phyloP scores from a whole-genome alignment of 2,113 vertebrate genomes.

The Carassius gibelio region DNA sequence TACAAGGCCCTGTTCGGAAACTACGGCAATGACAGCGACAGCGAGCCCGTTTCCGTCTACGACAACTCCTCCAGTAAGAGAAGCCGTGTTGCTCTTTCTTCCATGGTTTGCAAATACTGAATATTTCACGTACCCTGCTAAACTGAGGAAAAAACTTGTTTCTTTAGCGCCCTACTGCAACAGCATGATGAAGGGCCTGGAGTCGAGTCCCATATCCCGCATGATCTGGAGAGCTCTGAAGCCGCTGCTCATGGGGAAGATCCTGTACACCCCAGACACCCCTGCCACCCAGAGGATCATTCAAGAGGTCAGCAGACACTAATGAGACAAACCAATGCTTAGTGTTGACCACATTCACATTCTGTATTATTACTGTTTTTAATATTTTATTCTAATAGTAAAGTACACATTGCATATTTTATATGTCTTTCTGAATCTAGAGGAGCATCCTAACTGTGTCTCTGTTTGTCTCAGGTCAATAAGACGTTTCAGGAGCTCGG shows the following conservation, averaged over 20 bases:
- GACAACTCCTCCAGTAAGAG: conserved; percentile 79
- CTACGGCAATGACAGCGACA: conserved; percentile 79
- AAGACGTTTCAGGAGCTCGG: conserved; percentile 95
- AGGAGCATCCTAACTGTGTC: neutral
- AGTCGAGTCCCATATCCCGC: conserved; percentile 92
- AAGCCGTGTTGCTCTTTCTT: neutral
- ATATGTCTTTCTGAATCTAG: neutral
- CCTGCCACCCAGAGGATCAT: conserved; percentile 89
- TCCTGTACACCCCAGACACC: conserved; percentile 94
- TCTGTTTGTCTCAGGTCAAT: conserved; percentile 83
- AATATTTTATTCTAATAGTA: neutral
- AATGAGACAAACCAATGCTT: neutral
- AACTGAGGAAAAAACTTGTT: neutral
- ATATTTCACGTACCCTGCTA: neutral
- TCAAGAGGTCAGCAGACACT: conserved; percentile 81
- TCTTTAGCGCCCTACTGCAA: conserved; percentile 94
- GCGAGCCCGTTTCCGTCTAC: conserved; percentile 80
- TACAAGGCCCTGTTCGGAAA: conserved; percentile 92
- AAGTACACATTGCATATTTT: neutral
- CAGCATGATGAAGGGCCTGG: conserved; percentile 88
- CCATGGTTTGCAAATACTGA: neutral
- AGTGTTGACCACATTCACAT: neutral
- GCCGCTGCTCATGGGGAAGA: conserved; percentile 93
- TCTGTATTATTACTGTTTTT: neutral
- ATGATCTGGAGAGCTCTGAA: conserved; percentile 98